Evolutionary conservation across 2,888 invertebrate genomes (phyloP).

Genomic region (Dasypogon diadema): DNA sequence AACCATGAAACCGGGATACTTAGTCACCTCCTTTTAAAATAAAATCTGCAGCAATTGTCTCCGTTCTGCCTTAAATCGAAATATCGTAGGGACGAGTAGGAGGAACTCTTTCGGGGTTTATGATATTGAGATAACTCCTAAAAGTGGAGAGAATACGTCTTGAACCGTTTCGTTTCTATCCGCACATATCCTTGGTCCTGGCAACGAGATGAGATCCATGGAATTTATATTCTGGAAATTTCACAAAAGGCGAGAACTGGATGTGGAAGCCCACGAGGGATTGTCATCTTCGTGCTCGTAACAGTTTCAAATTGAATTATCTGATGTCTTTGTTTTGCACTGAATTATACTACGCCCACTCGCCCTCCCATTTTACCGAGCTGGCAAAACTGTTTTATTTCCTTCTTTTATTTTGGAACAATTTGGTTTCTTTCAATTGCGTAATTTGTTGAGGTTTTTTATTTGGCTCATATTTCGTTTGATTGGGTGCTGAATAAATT

Average conservation of each 20-base stretch:
- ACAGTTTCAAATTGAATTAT: conserved; percentile 56
- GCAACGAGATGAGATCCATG: conserved; percentile 19
- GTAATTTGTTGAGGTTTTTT: conserved; percentile 28
- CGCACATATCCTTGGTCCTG: conserved; percentile 3
- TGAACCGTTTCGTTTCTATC: not conserved
- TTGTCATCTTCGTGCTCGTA: conserved; percentile 53
- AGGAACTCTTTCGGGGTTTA: conserved; percentile 36
- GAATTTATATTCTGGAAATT: conserved; percentile 47
- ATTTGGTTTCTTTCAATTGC: conserved; percentile 54
- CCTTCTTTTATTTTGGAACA: conserved; percentile 51
- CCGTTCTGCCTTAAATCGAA: conserved; percentile 40
- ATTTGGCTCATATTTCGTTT: conserved; percentile 52
- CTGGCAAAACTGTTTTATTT: conserved; percentile 45
- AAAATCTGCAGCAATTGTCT: conserved; percentile 51
- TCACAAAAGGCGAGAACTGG: conserved; percentile 49
- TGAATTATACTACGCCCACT: conserved; percentile 51
- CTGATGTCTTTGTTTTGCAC: conserved; percentile 55
- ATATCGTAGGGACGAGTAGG: conserved; percentile 23
- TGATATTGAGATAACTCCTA: conserved; percentile 30
- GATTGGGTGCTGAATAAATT: conserved; percentile 54
- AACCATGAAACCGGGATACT: conserved; percentile 44
- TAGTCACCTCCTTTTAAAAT: conserved; percentile 43
- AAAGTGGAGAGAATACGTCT: conserved; percentile 13
- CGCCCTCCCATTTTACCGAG: conserved; percentile 11
- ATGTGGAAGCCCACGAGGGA: conserved; percentile 44